Evolutionary conservation across 2,888 invertebrate genomes (phyloP), one percentile per base, ranked within the genome.

Genomic region (Mesorhabditis belari): DNA sequence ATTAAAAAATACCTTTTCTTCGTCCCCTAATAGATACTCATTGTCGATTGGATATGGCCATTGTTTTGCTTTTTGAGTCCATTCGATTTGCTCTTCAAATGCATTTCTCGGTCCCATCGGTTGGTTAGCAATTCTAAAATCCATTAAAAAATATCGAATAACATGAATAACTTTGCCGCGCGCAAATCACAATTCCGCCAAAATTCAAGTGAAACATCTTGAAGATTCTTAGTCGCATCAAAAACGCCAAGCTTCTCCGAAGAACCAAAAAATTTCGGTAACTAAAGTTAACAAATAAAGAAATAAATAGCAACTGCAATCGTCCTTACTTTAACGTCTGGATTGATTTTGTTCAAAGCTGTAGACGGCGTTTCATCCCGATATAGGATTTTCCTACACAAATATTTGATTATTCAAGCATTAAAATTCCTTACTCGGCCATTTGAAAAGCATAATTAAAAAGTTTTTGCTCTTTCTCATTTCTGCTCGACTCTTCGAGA

Each of bases 41-140:
- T 98, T 98, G 82, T 98, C 87, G 66, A 98, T 92, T 2, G 98
- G 98, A 81, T 94, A 98, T 70, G 88, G 87, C 96, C 96, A 98
- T 17, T 95, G 82, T 83, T 92, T 94, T 50, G 92, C 92, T 81
- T 92, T 88, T 60, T 92, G 88, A 0, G 96, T 96, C 94, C 93
- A 94, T 57, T 87, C 81, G 54, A 90, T 89, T 88, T 93, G 88
- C 83, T 96, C 91, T 82, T 96, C 89, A 82, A 91, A 94, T 78
- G 89, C 88, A 84, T 95, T 96, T 6, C 85, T 66, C 23, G 77
- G 77, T 17, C 79, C 79, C 52, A 77, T 64, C 0, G 67, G 66
- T 28, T 67, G 53, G 60, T 77, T 79, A 19, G 63, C 61, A 12
- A 74, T 64, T 24, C 68, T 71, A 54, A 27, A 64, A 61, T 44